Percentiles rank a stretch among this genome's conserved stretches.
phyloP scores from a whole-genome alignment of 1,140 invertebrate species.

The Parasteatoda tepidariorum region DNA sequence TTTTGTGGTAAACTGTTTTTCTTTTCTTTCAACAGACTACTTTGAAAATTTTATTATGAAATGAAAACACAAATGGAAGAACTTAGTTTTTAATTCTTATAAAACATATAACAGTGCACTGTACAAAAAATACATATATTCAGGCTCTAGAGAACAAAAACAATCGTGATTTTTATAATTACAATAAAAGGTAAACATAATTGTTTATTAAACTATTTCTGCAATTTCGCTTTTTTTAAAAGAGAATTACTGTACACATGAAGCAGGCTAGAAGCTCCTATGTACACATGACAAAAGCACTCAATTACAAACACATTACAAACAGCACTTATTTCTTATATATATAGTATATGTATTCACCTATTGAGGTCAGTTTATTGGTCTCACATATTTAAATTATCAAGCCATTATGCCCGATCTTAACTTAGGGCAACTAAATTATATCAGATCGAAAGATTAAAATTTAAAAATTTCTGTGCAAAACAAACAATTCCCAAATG shows the following conservation, averaged over 20 bases:
- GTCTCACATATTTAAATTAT: slow-evolving; percentile 19
- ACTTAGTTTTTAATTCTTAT: slow-evolving; percentile 54
- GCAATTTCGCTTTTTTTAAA: background rate
- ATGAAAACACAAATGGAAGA: slow-evolving; percentile 13
- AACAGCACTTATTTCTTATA: slow-evolving; percentile 9
- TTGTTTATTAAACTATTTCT: slow-evolving; percentile 32
- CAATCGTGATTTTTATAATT: slow-evolving; percentile 27
- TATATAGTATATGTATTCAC: background rate
- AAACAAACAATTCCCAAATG: no score
- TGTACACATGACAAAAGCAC: slow-evolving; percentile 47
- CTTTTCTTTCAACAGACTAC: no score
- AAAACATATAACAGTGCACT: slow-evolving; percentile 58
- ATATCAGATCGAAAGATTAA: background rate
- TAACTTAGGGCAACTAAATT: background rate
- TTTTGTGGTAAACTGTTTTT: no score
- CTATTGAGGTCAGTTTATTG: slow-evolving; percentile 27
- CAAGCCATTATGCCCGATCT: slow-evolving; percentile 10
- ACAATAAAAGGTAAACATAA: slow-evolving; percentile 37
- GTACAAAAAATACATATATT: slow-evolving; percentile 55
- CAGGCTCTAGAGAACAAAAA: slow-evolving; percentile 29
- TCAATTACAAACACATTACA: slow-evolving; percentile 25
- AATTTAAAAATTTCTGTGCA: no score
- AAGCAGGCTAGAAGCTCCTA: slow-evolving; percentile 50
- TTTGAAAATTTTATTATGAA: no score
- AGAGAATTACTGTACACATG: slow-evolving; percentile 12